A percentile compares a stretch with the other conserved stretches of the same genome.
Evolutionary conservation across 2,888 invertebrate genomes (phyloP).

Genomic region (Epiblema foenella): DNA sequence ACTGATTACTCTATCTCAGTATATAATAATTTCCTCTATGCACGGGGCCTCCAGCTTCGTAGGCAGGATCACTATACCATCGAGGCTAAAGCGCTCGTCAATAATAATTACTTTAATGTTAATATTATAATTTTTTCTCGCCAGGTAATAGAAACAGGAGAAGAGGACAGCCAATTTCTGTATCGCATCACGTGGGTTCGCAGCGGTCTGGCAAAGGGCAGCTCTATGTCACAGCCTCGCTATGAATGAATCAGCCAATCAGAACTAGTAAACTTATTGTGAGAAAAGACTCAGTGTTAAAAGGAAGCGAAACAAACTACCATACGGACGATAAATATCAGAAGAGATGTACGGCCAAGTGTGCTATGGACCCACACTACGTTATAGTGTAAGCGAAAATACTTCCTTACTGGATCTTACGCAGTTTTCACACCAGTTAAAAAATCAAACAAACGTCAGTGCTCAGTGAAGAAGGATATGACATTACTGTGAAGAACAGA

Average conservation of each 20-base stretch:
- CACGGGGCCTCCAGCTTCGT: too few relatives aligned
- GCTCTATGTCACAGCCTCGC: slow-evolving; percentile 65
- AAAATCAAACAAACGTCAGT: too few relatives aligned
- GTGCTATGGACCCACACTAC: too few relatives aligned
- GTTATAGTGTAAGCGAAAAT: too few relatives aligned
- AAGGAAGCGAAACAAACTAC: not conserved
- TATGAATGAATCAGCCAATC: slow-evolving; percentile 65
- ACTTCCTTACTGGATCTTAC: too few relatives aligned
- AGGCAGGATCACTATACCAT: too few relatives aligned
- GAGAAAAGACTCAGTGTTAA: not conserved
- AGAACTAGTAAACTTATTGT: not conserved
- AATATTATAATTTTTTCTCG: slow-evolving; percentile 25
- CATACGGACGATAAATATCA: not conserved
- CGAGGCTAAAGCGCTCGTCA: too few relatives aligned
- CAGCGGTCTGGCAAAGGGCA: slow-evolving; percentile 64
- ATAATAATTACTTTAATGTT: not conserved
- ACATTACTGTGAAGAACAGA: too few relatives aligned
- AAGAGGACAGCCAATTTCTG: slow-evolving; percentile 86
- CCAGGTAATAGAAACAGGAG: slow-evolving; percentile 85
- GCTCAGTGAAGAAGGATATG: too few relatives aligned
- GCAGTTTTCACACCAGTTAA: too few relatives aligned
- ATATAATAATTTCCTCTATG: too few relatives aligned
- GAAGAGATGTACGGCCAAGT: not conserved
- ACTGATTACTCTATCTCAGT: too few relatives aligned
- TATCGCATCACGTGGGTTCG: slow-evolving; percentile 86